Evolutionary conservation across 1,140 invertebrate species (phyloP).

Genomic region (Drosophila orena): DNA sequence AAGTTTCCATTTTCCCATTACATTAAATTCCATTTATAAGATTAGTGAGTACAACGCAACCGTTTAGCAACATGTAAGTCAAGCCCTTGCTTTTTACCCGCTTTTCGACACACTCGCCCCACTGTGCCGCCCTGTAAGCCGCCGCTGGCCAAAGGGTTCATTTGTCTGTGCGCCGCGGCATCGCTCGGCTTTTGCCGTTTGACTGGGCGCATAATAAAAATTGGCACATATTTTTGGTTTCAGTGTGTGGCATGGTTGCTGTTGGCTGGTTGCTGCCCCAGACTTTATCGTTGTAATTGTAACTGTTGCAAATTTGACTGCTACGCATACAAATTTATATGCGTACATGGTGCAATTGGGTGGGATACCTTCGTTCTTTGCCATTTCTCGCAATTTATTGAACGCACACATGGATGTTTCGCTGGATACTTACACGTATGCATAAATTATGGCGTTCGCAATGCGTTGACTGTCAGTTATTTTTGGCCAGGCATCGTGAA

Average conservation of each 20-base stretch:
- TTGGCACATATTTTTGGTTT: slow-evolving; percentile 72
- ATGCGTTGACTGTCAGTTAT: slow-evolving; percentile 79
- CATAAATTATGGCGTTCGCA: slow-evolving; percentile 75
- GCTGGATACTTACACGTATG: slow-evolving; percentile 63
- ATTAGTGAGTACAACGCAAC: no score
- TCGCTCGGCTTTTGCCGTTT: slow-evolving; percentile 74
- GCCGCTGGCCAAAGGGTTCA: slow-evolving; percentile 27
- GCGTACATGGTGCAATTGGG: slow-evolving; percentile 26
- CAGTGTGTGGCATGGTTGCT: slow-evolving; percentile 21
- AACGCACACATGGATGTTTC: slow-evolving; percentile 35
- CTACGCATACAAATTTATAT: slow-evolving; percentile 1
- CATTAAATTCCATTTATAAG: no score
- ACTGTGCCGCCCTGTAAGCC: slow-evolving; percentile 10
- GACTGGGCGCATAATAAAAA: slow-evolving; percentile 75
- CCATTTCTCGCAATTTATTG: slow-evolving; percentile 53
- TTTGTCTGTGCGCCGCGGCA: not conserved
- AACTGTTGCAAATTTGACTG: slow-evolving; percentile 54
- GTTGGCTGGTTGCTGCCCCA: not conserved
- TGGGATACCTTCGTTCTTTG: not conserved
- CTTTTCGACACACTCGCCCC: slow-evolving; percentile 5
- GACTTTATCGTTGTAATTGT: slow-evolving; percentile 20
- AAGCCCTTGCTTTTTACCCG: not conserved
- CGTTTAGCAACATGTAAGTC: no score
- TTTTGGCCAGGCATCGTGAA: slow-evolving; percentile 60
- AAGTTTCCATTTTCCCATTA: no score